These are phyloP conservation scores for Drosophila subsilvestris DNA, from an alignment of 2,888 invertebrate species.

Conservation along the genomic window DNA sequence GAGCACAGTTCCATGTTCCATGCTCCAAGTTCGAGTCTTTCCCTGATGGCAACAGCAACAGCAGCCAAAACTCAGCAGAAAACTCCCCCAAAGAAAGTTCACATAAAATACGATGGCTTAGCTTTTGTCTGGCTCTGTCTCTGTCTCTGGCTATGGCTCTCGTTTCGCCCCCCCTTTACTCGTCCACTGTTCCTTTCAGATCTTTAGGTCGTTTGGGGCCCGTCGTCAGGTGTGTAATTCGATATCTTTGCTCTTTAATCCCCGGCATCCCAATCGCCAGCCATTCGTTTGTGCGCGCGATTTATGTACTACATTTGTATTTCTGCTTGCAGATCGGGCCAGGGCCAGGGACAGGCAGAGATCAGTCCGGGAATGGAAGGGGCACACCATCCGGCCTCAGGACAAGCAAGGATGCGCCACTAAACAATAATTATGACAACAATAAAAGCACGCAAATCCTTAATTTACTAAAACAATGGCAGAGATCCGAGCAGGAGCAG, in stretches of 20 bases:
- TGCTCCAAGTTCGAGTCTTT: conserved; percentile 65
- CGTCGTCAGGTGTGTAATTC: conserved; percentile 83
- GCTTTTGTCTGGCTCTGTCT: conserved; percentile 66
- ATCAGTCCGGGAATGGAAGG: not conserved
- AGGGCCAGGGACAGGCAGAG: too few relatives aligned
- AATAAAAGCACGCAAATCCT: conserved; percentile 56
- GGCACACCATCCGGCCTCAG: conserved; percentile 53
- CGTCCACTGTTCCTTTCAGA: not conserved
- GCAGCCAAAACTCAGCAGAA: conserved; percentile 11
- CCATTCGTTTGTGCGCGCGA: conserved; percentile 79
- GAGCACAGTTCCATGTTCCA: conserved; percentile 53
- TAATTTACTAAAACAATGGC: conserved; percentile 46
- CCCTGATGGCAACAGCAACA: conserved; percentile 54
- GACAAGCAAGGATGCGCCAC: conserved; percentile 69
- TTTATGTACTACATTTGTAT: conserved; percentile 79
- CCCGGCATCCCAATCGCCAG: conserved; percentile 70
- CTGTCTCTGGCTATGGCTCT: not conserved
- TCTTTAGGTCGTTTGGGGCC: conserved; percentile 22
- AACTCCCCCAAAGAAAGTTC: conserved; percentile 71
- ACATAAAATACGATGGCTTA: conserved; percentile 77
- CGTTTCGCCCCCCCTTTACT: not conserved
- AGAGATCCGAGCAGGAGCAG: too few relatives aligned
- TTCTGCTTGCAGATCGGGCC: conserved; percentile 27
- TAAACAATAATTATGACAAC: conserved; percentile 80
- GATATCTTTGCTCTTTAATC: conserved; percentile 83